These are phyloP conservation scores for Melanogrammus aeglefinus DNA, from an alignment of 2,797 vertebrate genomes.

Conservation along the genomic window DNA sequence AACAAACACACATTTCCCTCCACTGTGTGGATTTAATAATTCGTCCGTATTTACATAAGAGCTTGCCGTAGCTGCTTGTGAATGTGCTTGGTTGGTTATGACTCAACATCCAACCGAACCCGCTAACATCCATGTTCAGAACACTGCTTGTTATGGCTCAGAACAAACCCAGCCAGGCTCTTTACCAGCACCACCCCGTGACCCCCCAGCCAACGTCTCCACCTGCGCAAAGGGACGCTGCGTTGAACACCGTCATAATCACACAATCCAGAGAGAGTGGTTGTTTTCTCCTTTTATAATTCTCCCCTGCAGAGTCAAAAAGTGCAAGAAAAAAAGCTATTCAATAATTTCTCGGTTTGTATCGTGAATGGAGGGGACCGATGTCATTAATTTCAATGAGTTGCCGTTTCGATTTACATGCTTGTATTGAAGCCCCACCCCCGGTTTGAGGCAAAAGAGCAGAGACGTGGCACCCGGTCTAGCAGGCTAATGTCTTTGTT, in stretches of 20 bases:
- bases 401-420: slow-evolving; percentile 31
- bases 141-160: not conserved
- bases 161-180: not conserved
- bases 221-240: not conserved
- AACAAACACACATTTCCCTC: not conserved
- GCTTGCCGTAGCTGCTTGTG: too few relatives aligned
- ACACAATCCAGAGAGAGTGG: not conserved
- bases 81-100: not conserved
- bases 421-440: not conserved
- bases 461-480: not conserved
- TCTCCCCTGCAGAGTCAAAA: slow-evolving; percentile 19
- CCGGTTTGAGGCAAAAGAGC: not conserved
- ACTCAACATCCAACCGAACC: not conserved
- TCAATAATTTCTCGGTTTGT: slow-evolving; percentile 34
- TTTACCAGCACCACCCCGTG: too few relatives aligned
- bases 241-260: not conserved
- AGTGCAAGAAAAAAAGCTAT: slow-evolving; percentile 20
- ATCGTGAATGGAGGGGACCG: slow-evolving; percentile 34
- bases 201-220: not conserved
- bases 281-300: not conserved
- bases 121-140: too few relatives aligned
- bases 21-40: not conserved
- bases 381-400: slow-evolving; percentile 48
- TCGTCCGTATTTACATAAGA: not conserved
- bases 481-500: not conserved